These are phyloP conservation scores for Sebastes nivosus DNA, from an alignment of 2,797 vertebrate species.

Conservation along the genomic window DNA sequence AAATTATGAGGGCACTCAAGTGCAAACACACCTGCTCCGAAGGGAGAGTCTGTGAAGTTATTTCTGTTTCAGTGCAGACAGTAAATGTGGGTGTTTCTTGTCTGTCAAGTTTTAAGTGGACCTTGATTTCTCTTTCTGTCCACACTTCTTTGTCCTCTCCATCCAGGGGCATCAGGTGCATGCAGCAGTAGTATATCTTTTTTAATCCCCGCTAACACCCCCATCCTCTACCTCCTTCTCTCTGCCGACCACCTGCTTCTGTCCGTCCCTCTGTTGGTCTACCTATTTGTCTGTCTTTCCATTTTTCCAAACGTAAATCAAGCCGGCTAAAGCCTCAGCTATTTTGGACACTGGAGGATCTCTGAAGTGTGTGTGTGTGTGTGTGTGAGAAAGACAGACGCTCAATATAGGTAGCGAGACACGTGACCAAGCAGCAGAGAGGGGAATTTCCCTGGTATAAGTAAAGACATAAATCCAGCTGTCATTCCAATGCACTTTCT, in stretches of 20 bases:
- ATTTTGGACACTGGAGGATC: constrained; percentile 66
- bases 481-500: constrained; percentile 1
- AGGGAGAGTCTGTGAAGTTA: not conserved
- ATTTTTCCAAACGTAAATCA: constrained; percentile 71
- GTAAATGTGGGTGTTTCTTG: constrained; percentile 8
- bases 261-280: constrained; percentile 17
- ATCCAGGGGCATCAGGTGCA: constrained; percentile 22
- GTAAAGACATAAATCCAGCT: constrained; percentile 59
- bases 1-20: not conserved
- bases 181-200: not conserved
- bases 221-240: not conserved
- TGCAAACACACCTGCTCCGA: constrained; percentile 11
- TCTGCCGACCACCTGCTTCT: constrained; percentile 64
- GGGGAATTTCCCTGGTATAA: constrained; percentile 63
- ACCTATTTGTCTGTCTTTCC: constrained; percentile 41
- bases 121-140: not conserved
- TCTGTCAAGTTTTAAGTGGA: constrained; percentile 2
- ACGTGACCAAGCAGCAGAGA: constrained; percentile 38
- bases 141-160: not conserved
- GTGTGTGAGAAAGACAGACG: not conserved
- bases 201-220: not conserved
- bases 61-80: not conserved
- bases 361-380: constrained; percentile 17
- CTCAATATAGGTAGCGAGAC: constrained; percentile 40
- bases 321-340: constrained; percentile 53